Conservation (phyloP, 2,888 invertebrate species). For the Rhyacophila evoluta region DNA sequence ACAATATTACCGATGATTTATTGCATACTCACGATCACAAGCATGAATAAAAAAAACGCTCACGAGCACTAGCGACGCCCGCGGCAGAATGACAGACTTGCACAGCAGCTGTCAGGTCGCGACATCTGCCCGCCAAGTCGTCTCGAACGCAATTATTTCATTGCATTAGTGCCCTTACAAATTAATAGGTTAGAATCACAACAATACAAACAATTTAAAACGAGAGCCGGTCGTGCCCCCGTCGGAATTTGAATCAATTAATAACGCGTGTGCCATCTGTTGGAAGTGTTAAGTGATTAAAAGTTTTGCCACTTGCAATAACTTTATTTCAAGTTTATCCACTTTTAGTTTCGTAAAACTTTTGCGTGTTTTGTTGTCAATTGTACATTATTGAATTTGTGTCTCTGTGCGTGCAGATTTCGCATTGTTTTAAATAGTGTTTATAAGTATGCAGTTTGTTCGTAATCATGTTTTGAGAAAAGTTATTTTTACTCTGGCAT, state of each 20-base stretch:
- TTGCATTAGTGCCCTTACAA: slow-evolving; percentile 42
- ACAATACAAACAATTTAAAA: slow-evolving; percentile 37
- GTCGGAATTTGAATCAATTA: slow-evolving; percentile 16
- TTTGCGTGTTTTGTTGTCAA: slow-evolving; percentile 35
- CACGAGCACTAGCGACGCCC: slow-evolving; percentile 26
- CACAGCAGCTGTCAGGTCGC: slow-evolving; percentile 36
- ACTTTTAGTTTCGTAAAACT: slow-evolving; percentile 42
- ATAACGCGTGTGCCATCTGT: slow-evolving; percentile 5
- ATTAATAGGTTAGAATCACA: slow-evolving; percentile 41
- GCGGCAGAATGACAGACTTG: slow-evolving; percentile 31
- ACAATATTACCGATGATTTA: neutral
- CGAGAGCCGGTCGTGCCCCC: slow-evolving; percentile 23
- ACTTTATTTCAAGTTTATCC: slow-evolving; percentile 38
- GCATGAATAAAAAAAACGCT: neutral
- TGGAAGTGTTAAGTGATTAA: slow-evolving; percentile 34
- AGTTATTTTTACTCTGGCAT: slow-evolving; percentile 41
- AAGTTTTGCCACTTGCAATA: slow-evolving; percentile 29
- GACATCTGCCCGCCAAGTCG: slow-evolving; percentile 42
- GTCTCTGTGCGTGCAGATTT: neutral
- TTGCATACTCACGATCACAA: slow-evolving; percentile 19
- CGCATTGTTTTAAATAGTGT: slow-evolving; percentile 6
- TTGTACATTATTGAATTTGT: neutral
- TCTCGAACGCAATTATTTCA: slow-evolving; percentile 39
- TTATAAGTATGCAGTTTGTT: slow-evolving; percentile 4
- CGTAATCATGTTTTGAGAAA: slow-evolving; percentile 39